Percentiles rank a stretch among this genome's conserved stretches.
Evolutionary conservation across 2,113 vertebrate genomes (phyloP).

Genomic region (Clinocottus analis): DNA sequence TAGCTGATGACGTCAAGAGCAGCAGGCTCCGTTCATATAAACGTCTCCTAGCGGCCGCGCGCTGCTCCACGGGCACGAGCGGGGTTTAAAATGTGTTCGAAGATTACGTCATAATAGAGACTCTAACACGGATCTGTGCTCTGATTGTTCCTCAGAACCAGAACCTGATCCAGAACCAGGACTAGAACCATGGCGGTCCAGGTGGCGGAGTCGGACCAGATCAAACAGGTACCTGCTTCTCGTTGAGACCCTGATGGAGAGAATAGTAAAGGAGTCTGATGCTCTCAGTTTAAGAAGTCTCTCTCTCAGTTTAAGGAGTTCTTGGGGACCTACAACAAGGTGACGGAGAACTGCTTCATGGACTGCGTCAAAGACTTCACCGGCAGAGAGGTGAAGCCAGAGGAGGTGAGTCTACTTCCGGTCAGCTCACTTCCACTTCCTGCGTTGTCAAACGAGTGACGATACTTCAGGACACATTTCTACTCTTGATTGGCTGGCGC

Average conservation of each 20-base stretch:
- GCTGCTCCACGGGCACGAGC: no score
- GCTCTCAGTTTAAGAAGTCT: no score
- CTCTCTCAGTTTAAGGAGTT: conserved; percentile 94
- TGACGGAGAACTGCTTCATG: conserved; percentile 98
- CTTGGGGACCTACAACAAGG: conserved; percentile 97
- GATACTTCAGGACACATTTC: background rate
- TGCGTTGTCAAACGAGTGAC: no score
- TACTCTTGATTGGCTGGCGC: conserved; percentile 2
- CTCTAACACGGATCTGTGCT: background rate
- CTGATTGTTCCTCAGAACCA: conserved; percentile 1
- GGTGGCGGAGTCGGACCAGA: conserved; percentile 93
- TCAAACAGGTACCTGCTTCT: conserved; percentile 86
- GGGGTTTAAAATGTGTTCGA: no score
- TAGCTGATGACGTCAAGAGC: no score
- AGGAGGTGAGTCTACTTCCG: conserved; percentile 87
- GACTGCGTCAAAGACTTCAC: conserved; percentile 98
- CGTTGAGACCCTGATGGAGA: no score
- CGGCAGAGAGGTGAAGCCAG: conserved; percentile 91
- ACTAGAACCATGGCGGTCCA: conserved; percentile 85
- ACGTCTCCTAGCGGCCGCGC: no score
- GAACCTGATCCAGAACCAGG: conserved; percentile 11
- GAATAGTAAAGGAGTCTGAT: no score
- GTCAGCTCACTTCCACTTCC: background rate
- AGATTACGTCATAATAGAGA: no score
- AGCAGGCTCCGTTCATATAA: no score